A percentile compares a stretch with the other conserved stretches of the same genome.
Conservation (phyloP, 2,888 invertebrate species). For the Himalopsyche anomala region DNA sequence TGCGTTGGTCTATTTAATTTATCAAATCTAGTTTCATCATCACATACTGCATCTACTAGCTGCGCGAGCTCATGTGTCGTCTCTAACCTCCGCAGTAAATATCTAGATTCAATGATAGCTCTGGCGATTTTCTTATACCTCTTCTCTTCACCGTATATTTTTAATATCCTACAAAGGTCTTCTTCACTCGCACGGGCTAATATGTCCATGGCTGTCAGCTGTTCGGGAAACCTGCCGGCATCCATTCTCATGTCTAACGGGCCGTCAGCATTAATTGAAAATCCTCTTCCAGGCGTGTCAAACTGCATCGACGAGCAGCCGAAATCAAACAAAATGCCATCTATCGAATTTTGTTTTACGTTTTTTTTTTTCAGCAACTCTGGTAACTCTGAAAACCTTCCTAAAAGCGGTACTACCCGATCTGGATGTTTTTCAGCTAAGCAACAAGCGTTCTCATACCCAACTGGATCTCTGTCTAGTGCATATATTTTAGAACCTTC, state of each 20-base stretch:
- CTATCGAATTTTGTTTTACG: constrained; percentile 82
- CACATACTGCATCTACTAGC: constrained; percentile 81
- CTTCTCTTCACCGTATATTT: constrained; percentile 94
- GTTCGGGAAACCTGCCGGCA: constrained; percentile 81
- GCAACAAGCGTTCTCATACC: constrained; percentile 81
- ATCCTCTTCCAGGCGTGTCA: constrained; percentile 88
- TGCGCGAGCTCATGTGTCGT: constrained; percentile 90
- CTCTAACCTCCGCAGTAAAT: constrained; percentile 83
- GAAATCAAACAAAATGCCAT: constrained; percentile 94
- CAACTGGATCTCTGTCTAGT: constrained; percentile 92
- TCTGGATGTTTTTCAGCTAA: constrained; percentile 82
- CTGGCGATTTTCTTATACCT: constrained; percentile 90
- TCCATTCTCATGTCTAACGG: constrained; percentile 98
- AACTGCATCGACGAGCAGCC: constrained; percentile 98
- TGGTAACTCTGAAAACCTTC: constrained; percentile 92
- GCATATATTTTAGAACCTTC: constrained; percentile 84
- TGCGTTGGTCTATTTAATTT: constrained; percentile 86
- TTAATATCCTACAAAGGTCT: constrained; percentile 89
- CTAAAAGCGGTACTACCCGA: constrained; percentile 87
- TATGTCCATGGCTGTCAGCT: constrained; percentile 92
- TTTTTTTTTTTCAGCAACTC: constrained; percentile 78
- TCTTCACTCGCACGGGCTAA: constrained; percentile 86
- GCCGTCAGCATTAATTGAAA: constrained; percentile 89
- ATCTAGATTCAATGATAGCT: constrained; percentile 89
- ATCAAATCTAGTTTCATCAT: constrained; percentile 79